phyloP scores from a whole-genome alignment of 2,888 invertebrate species.

The Caenorhabditis japonica region DNA sequence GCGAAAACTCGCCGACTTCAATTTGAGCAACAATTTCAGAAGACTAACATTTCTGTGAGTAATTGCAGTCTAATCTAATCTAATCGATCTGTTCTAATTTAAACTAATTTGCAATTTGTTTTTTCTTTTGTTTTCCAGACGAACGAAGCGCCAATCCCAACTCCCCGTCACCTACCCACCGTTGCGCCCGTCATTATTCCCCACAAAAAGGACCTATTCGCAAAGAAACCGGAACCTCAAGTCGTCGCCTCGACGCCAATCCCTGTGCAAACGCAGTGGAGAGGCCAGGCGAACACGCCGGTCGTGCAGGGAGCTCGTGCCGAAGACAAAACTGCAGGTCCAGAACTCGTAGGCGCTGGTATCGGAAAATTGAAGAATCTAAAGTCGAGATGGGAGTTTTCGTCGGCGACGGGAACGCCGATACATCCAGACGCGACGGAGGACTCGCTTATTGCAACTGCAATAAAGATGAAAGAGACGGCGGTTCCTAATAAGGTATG shows the following conservation, averaged over 20 bases:
- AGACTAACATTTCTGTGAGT: conserved; percentile 19
- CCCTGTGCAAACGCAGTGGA: conserved; percentile 60
- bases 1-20: conserved; percentile 50
- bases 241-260: conserved; percentile 22
- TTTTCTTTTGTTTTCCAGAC: conserved; percentile 18
- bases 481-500: conserved; percentile 25
- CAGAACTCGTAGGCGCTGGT: conserved; percentile 41
- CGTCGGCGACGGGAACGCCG: conserved; percentile 69
- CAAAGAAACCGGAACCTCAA: background rate
- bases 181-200: background rate
- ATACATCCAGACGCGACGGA: conserved; percentile 69
- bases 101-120: too few species aligned
- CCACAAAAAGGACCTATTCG: conserved; percentile 15
- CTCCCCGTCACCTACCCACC: conserved; percentile 21
- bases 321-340: conserved; percentile 53
- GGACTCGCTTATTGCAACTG: conserved; percentile 62
- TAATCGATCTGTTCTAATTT: too few species aligned
- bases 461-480: conserved; percentile 54
- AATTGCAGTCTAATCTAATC: too few species aligned
- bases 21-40: conserved; percentile 55
- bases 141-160: conserved; percentile 16
- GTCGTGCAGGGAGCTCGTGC: conserved; percentile 60
- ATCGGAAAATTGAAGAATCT: conserved; percentile 54
- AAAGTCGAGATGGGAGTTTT: conserved; percentile 67
- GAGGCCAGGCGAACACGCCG: conserved; percentile 61